These are phyloP conservation scores for Lacanobia oleracea DNA, from an alignment of 2,888 invertebrate species.

Conservation along the genomic window DNA sequence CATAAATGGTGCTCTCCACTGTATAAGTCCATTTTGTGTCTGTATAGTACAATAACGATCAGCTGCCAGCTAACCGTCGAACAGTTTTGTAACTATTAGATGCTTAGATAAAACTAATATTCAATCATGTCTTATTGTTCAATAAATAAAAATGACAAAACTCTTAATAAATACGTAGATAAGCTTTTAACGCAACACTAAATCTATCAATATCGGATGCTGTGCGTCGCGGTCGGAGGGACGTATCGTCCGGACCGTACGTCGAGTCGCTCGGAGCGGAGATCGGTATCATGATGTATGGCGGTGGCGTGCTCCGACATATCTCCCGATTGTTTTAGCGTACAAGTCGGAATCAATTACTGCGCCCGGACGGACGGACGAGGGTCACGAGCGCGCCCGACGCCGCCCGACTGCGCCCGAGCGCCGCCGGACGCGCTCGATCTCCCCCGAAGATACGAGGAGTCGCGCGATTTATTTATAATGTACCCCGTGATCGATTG, in stretches of 20 bases:
- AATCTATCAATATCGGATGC: slow-evolving; percentile 59
- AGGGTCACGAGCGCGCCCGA: slow-evolving; percentile 60
- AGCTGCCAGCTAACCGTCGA: slow-evolving; percentile 30
- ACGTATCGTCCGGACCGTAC: background rate
- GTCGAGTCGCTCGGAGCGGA: slow-evolving; percentile 3
- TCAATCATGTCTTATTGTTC: slow-evolving; percentile 54
- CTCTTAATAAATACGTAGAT: slow-evolving; percentile 57
- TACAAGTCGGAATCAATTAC: slow-evolving; percentile 69
- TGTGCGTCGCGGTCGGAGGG: background rate
- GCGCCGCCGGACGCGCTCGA: slow-evolving; percentile 51
- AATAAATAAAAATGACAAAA: slow-evolving; percentile 63
- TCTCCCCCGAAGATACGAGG: slow-evolving; percentile 54
- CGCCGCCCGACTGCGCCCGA: slow-evolving; percentile 46
- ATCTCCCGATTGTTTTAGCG: slow-evolving; percentile 68
- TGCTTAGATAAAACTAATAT: slow-evolving; percentile 54
- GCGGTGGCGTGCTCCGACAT: slow-evolving; percentile 60
- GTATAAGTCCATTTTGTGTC: slow-evolving; percentile 23
- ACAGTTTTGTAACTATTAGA: slow-evolving; percentile 57
- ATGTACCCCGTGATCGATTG: slow-evolving; percentile 50
- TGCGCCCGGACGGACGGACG: slow-evolving; percentile 51
- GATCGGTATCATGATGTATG: slow-evolving; percentile 67
- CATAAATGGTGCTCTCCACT: slow-evolving; percentile 50
- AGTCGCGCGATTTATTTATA: slow-evolving; percentile 61
- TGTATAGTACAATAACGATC: slow-evolving; percentile 45
- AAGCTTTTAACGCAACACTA: slow-evolving; percentile 58